Percentiles rank a stretch among this genome's conserved stretches.
These are phyloP conservation scores for Alligator sinensis DNA, from an alignment of 2,113 vertebrate genomes.

Conservation along the genomic window DNA sequence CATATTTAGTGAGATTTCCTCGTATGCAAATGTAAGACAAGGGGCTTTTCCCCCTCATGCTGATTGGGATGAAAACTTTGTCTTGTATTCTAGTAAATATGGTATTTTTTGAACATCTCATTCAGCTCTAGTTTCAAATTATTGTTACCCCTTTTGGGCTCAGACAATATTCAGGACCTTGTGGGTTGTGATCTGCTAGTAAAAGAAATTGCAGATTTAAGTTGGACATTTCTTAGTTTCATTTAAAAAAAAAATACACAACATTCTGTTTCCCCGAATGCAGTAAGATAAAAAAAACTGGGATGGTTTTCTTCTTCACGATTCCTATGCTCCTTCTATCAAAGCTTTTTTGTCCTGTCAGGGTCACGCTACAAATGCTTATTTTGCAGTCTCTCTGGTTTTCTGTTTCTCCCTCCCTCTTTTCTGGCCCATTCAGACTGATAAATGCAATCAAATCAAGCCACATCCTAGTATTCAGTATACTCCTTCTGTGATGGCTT, in stretches of 20 bases:
- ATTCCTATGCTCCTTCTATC: not conserved
- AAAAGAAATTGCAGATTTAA: not conserved
- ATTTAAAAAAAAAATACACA: not conserved
- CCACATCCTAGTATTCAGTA: not conserved
- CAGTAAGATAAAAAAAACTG: not conserved
- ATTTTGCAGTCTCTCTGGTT: not conserved
- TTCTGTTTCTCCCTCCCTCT: not conserved
- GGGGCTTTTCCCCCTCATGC: not conserved
- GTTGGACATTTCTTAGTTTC: not conserved
- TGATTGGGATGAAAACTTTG: no score
- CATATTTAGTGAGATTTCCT: not conserved
- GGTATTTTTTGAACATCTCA: not conserved
- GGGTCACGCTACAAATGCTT: not conserved
- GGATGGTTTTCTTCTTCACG: not conserved
- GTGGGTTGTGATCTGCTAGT: not conserved
- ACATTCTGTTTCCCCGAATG: not conserved
- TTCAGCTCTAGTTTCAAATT: not conserved
- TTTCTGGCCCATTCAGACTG: not conserved
- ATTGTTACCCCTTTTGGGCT: conserved; percentile 5
- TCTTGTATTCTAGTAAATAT: not conserved
- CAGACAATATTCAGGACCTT: not conserved
- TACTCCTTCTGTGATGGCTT: not conserved
- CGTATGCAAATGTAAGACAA: not conserved
- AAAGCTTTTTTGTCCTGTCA: not conserved
- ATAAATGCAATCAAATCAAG: not conserved